phyloP scores from a whole-genome alignment of 2,888 invertebrate genomes.

The Rhagonycha lutea region DNA sequence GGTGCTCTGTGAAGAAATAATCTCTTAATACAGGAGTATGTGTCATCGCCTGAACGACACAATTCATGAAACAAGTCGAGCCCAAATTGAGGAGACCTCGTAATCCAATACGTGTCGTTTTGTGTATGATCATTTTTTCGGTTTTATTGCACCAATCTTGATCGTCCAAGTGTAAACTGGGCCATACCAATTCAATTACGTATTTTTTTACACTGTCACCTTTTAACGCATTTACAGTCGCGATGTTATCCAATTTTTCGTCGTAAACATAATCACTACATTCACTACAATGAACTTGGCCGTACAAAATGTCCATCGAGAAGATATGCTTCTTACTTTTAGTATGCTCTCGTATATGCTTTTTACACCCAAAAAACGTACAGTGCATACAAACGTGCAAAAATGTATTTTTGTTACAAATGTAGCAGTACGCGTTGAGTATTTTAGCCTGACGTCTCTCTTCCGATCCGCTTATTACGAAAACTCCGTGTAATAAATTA shows the following conservation, averaged over 20 bases:
- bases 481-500: slow-evolving; percentile 79
- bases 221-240: slow-evolving; percentile 48
- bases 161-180: slow-evolving; percentile 81
- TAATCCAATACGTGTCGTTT: slow-evolving; percentile 85
- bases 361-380: slow-evolving; percentile 91
- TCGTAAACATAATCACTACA: slow-evolving; percentile 91
- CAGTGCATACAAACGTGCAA: slow-evolving; percentile 87
- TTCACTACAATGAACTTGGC: slow-evolving; percentile 85
- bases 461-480: slow-evolving; percentile 79
- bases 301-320: slow-evolving; percentile 86
- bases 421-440: slow-evolving; percentile 64
- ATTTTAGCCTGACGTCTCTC: slow-evolving; percentile 75
- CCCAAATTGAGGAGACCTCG: slow-evolving; percentile 95
- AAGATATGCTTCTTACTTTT: slow-evolving; percentile 80
- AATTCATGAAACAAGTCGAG: slow-evolving; percentile 98
- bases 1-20: slow-evolving; percentile 92
- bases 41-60: slow-evolving; percentile 92
- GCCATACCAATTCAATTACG: slow-evolving; percentile 66
- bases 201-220: slow-evolving; percentile 48
- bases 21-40: slow-evolving; percentile 94
- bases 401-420: slow-evolving; percentile 79
- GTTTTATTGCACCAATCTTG: slow-evolving; percentile 76
- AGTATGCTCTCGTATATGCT: slow-evolving; percentile 87
- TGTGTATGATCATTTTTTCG: slow-evolving; percentile 76
- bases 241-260: slow-evolving; percentile 48